A percentile compares a stretch with the other conserved stretches of the same genome.
phyloP scores from a whole-genome alignment of 2,888 invertebrate species.

The Drosophila nr. perissopoda region DNA sequence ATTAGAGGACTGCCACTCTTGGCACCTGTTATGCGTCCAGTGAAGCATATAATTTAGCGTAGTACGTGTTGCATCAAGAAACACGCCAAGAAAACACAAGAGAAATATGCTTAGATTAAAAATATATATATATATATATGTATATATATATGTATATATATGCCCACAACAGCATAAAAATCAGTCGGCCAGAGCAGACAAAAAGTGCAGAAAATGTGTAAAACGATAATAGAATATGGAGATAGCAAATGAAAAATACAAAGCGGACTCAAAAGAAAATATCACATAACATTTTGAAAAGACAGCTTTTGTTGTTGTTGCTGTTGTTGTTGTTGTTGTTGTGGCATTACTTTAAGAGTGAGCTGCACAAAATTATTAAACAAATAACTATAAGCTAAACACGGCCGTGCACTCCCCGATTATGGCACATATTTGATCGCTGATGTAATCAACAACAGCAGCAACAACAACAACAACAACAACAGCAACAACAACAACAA shows the following conservation, averaged over 20 bases:
- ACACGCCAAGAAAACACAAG: constrained; percentile 9
- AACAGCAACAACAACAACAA: constrained; percentile 23
- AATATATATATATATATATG: not conserved
- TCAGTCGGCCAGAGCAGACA: constrained; percentile 22
- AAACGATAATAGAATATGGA: constrained; percentile 7
- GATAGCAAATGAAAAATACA: not conserved
- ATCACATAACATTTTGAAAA: constrained; percentile 10
- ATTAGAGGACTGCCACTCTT: constrained; percentile 29
- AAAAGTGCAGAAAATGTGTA: constrained; percentile 17
- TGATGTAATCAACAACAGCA: constrained; percentile 54
- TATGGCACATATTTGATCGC: constrained; percentile 29
- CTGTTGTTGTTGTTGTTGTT: not conserved
- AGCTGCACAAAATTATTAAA: constrained; percentile 12
- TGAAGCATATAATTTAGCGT: constrained; percentile 48
- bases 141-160: not conserved
- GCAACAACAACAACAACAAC: constrained; percentile 17
- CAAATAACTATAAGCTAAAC: constrained; percentile 28
- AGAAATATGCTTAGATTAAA: constrained; percentile 12
- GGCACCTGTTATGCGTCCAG: constrained; percentile 46
- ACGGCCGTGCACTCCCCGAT: constrained; percentile 17
- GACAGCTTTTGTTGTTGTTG: constrained; percentile 13
- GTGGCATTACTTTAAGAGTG: not conserved
- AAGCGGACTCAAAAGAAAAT: not conserved
- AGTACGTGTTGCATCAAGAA: constrained; percentile 26
- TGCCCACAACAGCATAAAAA: constrained; percentile 19